Evolutionary conservation across 2,888 invertebrate species (phyloP).

Genomic region (Leptinotarsa peninsularis): DNA sequence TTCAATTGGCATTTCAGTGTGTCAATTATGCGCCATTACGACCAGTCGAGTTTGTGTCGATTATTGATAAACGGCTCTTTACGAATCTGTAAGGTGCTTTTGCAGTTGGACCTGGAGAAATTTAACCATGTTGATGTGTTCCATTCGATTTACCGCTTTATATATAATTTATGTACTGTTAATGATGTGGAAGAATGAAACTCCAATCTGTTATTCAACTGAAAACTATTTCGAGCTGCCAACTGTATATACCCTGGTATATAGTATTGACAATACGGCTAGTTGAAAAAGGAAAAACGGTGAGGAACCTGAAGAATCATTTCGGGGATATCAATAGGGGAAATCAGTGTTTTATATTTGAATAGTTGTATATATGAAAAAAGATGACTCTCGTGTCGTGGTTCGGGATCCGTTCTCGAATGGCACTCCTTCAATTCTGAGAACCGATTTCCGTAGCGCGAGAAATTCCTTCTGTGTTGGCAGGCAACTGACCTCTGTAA

Average conservation of each 20-base stretch:
- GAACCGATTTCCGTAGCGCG: neutral
- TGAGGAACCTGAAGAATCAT: conserved; percentile 23
- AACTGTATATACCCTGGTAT: conserved; percentile 53
- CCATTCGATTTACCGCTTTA: conserved; percentile 46
- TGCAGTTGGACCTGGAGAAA: conserved; percentile 21
- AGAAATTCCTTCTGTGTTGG: neutral
- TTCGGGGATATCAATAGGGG: conserved; percentile 39
- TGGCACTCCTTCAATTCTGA: neutral
- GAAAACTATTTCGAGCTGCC: conserved; percentile 37
- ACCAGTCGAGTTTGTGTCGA: neutral
- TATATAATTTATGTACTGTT: conserved; percentile 48
- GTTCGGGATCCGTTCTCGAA: conserved; percentile 30
- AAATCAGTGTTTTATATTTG: conserved; percentile 53
- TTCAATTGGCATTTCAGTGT: neutral
- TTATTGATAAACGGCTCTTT: neutral
- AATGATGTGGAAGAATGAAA: conserved; percentile 42
- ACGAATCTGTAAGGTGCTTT: neutral
- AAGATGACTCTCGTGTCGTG: conserved; percentile 27
- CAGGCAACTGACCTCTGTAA: neutral
- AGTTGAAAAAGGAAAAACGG: conserved; percentile 42
- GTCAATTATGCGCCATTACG: neutral
- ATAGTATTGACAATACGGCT: conserved; percentile 57
- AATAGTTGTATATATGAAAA: conserved; percentile 33
- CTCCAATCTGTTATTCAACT: conserved; percentile 30
- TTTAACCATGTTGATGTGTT: conserved; percentile 49